Evolutionary conservation across 1,140 invertebrate species (phyloP).

Genomic region (Drosophila parabipectinata): DNA sequence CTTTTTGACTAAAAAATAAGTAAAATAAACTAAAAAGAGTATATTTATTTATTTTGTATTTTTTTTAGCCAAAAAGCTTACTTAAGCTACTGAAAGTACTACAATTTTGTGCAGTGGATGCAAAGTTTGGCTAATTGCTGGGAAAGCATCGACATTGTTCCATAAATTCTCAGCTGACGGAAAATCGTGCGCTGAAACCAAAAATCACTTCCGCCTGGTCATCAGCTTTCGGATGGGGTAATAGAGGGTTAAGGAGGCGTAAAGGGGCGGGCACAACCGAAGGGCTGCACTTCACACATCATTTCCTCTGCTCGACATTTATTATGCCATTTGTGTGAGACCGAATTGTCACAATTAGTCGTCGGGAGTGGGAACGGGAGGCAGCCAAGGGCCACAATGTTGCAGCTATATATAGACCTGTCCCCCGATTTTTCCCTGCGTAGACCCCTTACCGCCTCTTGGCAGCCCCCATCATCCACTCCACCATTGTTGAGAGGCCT

Average conservation of each 20-base stretch:
- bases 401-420: conserved; percentile 61
- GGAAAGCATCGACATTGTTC: conserved; percentile 26
- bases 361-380: conserved; percentile 20
- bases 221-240: conserved; percentile 21
- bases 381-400: conserved; percentile 1
- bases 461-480: not conserved
- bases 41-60: too few species aligned
- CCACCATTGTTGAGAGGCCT: conserved; percentile 26
- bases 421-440: conserved; percentile 21
- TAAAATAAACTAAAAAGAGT: not conserved
- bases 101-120: conserved; percentile 2
- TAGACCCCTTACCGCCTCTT: not conserved
- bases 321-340: conserved; percentile 72
- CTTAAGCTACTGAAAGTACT: too few species aligned
- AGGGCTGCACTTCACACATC: conserved; percentile 65
- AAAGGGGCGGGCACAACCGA: conserved; percentile 4
- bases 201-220: conserved; percentile 73
- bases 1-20: not conserved
- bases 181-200: conserved; percentile 56
- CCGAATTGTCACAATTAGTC: conserved; percentile 75
- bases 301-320: conserved; percentile 73
- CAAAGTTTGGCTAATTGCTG: conserved; percentile 51
- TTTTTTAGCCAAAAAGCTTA: too few species aligned
- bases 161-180: conserved; percentile 33
- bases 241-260: not conserved